Percentiles rank a stretch among this genome's conserved stretches.
phyloP scores from a whole-genome alignment of 1,140 invertebrate genomes.

The Sitodiplosis mosellana region DNA sequence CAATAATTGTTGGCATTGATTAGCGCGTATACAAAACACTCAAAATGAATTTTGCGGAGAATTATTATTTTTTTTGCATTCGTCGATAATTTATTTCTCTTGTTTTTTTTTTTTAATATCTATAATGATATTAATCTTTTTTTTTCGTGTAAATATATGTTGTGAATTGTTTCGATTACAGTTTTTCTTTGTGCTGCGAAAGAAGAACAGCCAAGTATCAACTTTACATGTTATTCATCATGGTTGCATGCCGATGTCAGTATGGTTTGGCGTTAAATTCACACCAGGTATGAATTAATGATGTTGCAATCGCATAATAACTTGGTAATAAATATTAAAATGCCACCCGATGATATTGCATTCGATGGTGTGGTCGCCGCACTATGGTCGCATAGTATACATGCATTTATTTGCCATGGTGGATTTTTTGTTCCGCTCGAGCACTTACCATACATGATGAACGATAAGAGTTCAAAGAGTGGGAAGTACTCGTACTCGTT shows the following conservation, averaged over 20 bases:
- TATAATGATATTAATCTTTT: background rate
- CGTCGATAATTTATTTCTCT: too few species aligned
- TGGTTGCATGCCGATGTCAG: conserved; percentile 88
- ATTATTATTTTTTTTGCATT: too few species aligned
- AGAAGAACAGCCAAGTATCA: conserved; percentile 84
- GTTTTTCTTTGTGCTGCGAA: conserved; percentile 85
- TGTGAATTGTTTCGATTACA: conserved; percentile 25
- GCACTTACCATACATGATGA: too few species aligned
- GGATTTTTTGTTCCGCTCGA: background rate
- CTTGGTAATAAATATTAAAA: too few species aligned
- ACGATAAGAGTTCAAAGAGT: too few species aligned
- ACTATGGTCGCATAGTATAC: background rate
- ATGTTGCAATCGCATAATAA: too few species aligned
- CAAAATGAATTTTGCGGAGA: too few species aligned
- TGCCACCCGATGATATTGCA: too few species aligned
- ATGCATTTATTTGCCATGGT: too few species aligned
- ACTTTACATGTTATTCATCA: conserved; percentile 92
- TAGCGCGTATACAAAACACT: too few species aligned
- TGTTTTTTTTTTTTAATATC: too few species aligned
- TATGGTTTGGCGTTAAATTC: conserved; percentile 94
- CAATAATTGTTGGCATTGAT: too few species aligned
- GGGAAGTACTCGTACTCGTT: background rate
- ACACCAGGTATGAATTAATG: conserved; percentile 43
- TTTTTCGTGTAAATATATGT: background rate
- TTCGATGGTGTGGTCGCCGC: background rate